Conservation (phyloP, 2,113 vertebrate species). For the Phainopepla nitens region DNA sequence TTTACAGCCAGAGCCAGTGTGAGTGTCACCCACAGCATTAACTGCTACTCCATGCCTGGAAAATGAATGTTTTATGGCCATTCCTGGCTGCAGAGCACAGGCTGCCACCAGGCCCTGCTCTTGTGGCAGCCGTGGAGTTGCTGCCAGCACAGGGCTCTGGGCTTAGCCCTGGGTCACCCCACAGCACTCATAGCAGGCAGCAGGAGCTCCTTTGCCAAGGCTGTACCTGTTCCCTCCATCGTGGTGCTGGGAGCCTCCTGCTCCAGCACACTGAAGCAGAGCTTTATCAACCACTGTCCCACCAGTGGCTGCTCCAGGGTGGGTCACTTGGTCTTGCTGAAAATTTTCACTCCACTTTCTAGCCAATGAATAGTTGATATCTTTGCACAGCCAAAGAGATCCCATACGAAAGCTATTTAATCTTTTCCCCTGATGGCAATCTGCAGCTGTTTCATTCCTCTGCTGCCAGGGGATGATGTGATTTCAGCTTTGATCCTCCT, state of each 20-base stretch:
- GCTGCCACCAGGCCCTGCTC: neutral
- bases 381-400: neutral
- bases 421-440: neutral
- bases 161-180: neutral
- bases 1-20: neutral
- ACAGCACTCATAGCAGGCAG: rapidly evolving
- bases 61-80: neutral
- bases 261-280: neutral
- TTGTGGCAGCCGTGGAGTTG: neutral
- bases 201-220: neutral
- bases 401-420: neutral
- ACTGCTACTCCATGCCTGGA: neutral
- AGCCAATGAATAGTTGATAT: neutral
- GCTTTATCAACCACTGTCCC: neutral
- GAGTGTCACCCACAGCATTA: neutral
- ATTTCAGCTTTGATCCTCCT: neutral
- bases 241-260: neutral
- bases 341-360: neutral
- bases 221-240: neutral
- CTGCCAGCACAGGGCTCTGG: neutral
- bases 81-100: neutral
- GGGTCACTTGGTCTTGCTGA: neutral
- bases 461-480: neutral
- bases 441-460: neutral
- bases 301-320: neutral